Base-by-base conservation (phyloP, 2,888 invertebrate species). In the Andrena hattorfiana region DNA sequence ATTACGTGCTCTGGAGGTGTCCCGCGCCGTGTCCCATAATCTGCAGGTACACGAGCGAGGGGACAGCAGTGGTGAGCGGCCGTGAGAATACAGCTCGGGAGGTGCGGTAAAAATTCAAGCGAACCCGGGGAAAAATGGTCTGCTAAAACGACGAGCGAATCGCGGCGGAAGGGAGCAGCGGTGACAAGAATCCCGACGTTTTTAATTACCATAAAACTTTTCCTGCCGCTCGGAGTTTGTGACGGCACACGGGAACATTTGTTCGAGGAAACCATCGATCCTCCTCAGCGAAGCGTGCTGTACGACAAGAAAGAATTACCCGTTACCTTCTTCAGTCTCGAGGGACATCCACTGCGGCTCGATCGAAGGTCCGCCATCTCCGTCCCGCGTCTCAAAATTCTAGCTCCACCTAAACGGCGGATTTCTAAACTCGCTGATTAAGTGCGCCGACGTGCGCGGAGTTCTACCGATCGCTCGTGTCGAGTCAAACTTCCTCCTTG, bases 271-370 rank as follows among this genome's bases (percentile, higher is more conserved):
- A 26, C 59, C 49, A 26, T 16, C 63, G 56, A 30, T 32, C 13
- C 66, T 13, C 54, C 26, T 67, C 60, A 20, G 26, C 49, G 66
- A 74, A 54, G 64, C 16, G 62, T 70, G 70, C 32, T 67, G 67
- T n/a, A 42, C 70, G 69, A 67, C 51, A 54, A 73, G 60, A 71
- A 85, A 81, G 84, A 81, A 81, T 86, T 86, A 84, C 86, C 81
- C 77, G 86, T 81, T 86, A 82, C 81, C 74, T 72, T 51, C 62
- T 67, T 56, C 59, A 67, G 75, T 82, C 84, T 63, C 54, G n/a
- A n/a, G 79, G 81, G 86, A 82, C 77, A 79, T 84, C 71, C 81
- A 26, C 67, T 54, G 28, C 67, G 51, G 10, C n/a, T n/a, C 0
- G 35, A 23, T 48, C n/a, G 10, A 77, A 56, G 13, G 73, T 16